phyloP scores from a whole-genome alignment of 2,888 invertebrate species.

The Ellobium chinense region DNA sequence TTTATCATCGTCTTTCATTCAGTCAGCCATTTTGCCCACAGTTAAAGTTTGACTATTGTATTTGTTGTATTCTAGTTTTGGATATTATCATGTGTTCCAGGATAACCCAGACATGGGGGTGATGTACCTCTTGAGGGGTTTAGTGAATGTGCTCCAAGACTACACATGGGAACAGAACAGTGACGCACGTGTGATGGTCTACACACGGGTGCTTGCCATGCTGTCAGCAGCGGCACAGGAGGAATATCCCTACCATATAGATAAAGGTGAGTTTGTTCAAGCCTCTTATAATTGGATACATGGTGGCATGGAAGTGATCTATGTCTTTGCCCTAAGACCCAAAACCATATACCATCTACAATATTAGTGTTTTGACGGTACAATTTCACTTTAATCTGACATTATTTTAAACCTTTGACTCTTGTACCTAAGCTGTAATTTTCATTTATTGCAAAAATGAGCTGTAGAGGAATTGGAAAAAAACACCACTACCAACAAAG shows the following conservation, averaged over 20 bases:
- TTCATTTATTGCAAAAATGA: too few relatives aligned
- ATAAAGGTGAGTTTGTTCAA: constrained; percentile 83
- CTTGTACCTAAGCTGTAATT: too few relatives aligned
- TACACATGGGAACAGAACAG: constrained; percentile 80
- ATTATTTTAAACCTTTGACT: too few relatives aligned
- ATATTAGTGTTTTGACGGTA: too few relatives aligned
- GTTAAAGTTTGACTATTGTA: background rate
- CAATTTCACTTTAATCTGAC: too few relatives aligned
- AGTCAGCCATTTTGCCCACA: background rate
- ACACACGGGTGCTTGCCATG: constrained; percentile 88
- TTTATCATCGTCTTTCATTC: background rate
- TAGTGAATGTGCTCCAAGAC: constrained; percentile 87
- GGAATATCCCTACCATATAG: constrained; percentile 90
- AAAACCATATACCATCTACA: too few relatives aligned
- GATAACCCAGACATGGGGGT: constrained; percentile 94
- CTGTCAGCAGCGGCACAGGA: constrained; percentile 90
- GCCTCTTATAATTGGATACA: background rate
- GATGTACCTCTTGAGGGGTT: constrained; percentile 88
- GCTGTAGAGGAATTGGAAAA: too few relatives aligned
- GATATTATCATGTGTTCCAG: constrained; percentile 78
- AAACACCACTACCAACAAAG: too few relatives aligned
- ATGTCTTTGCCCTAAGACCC: too few relatives aligned
- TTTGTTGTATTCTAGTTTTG: background rate
- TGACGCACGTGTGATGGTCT: constrained; percentile 85
- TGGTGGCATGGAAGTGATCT: too few relatives aligned